phyloP scores from a whole-genome alignment of 2,888 invertebrate species.

The Cephus pulcher region DNA sequence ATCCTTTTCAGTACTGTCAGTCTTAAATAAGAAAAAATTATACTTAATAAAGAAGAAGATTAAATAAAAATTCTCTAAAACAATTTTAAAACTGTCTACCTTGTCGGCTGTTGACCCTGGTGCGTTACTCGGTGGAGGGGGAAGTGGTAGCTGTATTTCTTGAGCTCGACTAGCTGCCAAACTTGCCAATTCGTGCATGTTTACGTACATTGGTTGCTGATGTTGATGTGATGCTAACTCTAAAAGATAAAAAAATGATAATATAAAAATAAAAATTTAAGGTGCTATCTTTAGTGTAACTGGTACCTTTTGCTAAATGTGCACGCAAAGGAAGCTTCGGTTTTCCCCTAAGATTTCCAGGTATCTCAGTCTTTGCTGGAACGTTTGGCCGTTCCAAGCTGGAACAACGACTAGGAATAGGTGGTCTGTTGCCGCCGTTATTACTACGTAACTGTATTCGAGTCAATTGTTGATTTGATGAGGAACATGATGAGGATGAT shows the following conservation, averaged over 20 bases:
- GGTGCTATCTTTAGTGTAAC: background rate
- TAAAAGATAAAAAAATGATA: slow-evolving; percentile 28
- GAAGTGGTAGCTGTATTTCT: slow-evolving; percentile 72
- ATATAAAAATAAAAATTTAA: background rate
- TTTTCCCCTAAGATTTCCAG: slow-evolving; percentile 55
- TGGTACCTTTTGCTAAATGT: slow-evolving; percentile 76
- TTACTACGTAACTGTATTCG: slow-evolving; percentile 59
- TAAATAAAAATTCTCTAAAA: background rate
- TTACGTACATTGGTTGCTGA: slow-evolving; percentile 83
- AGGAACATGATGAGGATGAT: slow-evolving; percentile 51
- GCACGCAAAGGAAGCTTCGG: slow-evolving; percentile 73
- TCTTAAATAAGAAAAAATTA: slow-evolving; percentile 39
- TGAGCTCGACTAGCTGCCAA: slow-evolving; percentile 83
- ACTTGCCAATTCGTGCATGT: slow-evolving; percentile 89
- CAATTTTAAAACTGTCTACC: slow-evolving; percentile 54
- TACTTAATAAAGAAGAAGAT: background rate
- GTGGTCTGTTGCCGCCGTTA: slow-evolving; percentile 57
- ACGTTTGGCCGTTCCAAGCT: slow-evolving; percentile 85
- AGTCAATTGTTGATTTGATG: slow-evolving; percentile 53
- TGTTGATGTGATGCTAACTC: slow-evolving; percentile 58
- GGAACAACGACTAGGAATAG: slow-evolving; percentile 73
- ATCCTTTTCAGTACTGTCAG: slow-evolving; percentile 61
- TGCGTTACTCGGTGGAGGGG: slow-evolving; percentile 62
- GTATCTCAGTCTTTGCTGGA: slow-evolving; percentile 60
- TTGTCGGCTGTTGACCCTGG: slow-evolving; percentile 66